A percentile compares a stretch with the other conserved stretches of the same genome.
phyloP scores from a whole-genome alignment of 1,140 invertebrate species.

The Brachionus plicatilis region DNA sequence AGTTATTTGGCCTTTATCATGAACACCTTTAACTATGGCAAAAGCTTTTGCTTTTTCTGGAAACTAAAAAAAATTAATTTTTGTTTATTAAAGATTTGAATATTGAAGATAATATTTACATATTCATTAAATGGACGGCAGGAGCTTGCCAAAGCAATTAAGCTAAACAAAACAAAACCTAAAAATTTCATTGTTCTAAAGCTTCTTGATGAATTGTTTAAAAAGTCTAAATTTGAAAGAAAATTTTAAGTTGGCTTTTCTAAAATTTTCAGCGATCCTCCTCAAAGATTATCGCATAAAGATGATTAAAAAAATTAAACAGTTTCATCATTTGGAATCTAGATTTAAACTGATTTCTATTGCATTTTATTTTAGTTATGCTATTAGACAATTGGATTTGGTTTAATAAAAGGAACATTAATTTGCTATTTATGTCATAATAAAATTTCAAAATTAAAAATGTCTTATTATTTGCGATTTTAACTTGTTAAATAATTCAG shows the following conservation, averaged over 20 bases:
- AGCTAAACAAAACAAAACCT: neutral
- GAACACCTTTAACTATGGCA: neutral
- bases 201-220: neutral
- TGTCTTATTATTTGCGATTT: neutral
- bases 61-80: neutral
- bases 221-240: neutral
- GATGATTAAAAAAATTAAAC: neutral
- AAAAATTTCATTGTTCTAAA: neutral
- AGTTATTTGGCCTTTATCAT: neutral
- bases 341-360: neutral
- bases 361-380: neutral
- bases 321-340: neutral
- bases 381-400: neutral
- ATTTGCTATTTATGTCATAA: neutral
- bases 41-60: conserved; percentile 23
- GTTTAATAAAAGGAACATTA: neutral
- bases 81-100: neutral
- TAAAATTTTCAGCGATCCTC: neutral
- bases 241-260: neutral
- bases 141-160: neutral
- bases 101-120: neutral
- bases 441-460: neutral
- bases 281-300: neutral
- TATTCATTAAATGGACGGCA: neutral
- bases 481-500: neutral